Base-by-base conservation (phyloP, 2,797 vertebrate genomes). In the Pseudopleuronectes americanus region DNA sequence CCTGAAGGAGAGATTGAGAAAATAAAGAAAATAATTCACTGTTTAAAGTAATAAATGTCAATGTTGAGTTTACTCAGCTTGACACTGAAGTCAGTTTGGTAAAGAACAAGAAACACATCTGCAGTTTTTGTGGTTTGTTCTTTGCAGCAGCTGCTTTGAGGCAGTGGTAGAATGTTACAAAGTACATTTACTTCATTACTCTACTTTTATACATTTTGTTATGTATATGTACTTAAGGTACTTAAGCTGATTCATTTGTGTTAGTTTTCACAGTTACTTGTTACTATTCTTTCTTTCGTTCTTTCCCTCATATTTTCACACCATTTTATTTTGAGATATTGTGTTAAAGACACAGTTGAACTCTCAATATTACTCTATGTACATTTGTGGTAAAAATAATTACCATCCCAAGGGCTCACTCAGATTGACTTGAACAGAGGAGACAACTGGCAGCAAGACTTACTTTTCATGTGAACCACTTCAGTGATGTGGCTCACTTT, bases 401-500 rank as follows among this genome's bases (percentile, higher is more conserved):
- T 64, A 54, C 26, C n/a, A 49, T 51, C 58, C 51, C 51, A 41
- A 24, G 49, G 31, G 57, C 38, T 74, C 28, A 77, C 52, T 72
- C 54, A 79, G 81, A 86, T 45, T 79, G 81, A 92, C 58, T 76
- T 53, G 75, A 72, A 69, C 81, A 89, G 76, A 10, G 54, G 65
- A 75, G 23, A 77, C 84, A 85, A 64, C 74, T 76, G 67, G 73
- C 69, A 71, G 53, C 64, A 49, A 55, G 9, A 55, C 22, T 31
- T 59, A 17, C 63, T 84, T 86, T 84, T 74, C 64, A 82, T 76
- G 80, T 57, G 31, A 84, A 77, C 36, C 71, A 57, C 73, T 84
- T 85, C 84, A 85, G 89, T 90, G 84, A 81, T 83, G 81, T 64
- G 79, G 65, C 49, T 82, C 26, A 66, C 68, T 79, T 89, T 90